Evolutionary conservation across 2,797 vertebrate genomes (phyloP).

Genomic region (Rhodeus uyekii): DNA sequence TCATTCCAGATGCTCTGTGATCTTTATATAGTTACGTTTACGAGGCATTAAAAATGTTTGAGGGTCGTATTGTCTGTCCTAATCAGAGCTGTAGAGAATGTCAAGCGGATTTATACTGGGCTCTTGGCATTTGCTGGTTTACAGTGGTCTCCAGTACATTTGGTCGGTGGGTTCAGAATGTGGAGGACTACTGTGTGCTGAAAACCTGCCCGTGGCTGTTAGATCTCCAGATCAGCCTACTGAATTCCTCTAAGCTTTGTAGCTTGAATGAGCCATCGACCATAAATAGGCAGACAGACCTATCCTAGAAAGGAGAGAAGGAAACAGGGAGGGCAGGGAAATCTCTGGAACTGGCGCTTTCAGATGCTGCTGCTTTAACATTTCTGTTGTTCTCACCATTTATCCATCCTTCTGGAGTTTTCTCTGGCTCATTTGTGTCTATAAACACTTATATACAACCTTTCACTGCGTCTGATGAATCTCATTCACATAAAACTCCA

Average conservation of each 20-base stretch:
- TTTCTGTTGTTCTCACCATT: slow-evolving; percentile 42
- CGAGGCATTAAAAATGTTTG: slow-evolving; percentile 49
- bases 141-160: neutral
- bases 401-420: slow-evolving; percentile 45
- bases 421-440: slow-evolving; percentile 18
- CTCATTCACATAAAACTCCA: neutral
- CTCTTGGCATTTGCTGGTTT: neutral
- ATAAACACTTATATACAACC: slow-evolving; percentile 27
- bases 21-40: slow-evolving; percentile 59
- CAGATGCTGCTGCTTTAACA: slow-evolving; percentile 58
- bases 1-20: slow-evolving; percentile 62
- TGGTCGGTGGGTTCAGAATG: neutral
- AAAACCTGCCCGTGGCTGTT: slow-evolving; percentile 54
- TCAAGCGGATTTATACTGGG: slow-evolving; percentile 15
- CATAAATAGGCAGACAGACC: slow-evolving; percentile 79
- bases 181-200: slow-evolving; percentile 41
- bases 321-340: slow-evolving; percentile 27
- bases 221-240: slow-evolving; percentile 63
- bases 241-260: slow-evolving; percentile 62
- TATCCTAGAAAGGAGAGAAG: slow-evolving; percentile 53
- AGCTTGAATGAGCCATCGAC: slow-evolving; percentile 70
- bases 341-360: slow-evolving; percentile 62
- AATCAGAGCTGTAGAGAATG: slow-evolving; percentile 50
- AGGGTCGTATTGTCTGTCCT: slow-evolving; percentile 38
- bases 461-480: neutral